Evolutionary conservation across 1,140 invertebrate genomes (phyloP).

Genomic region (Drosophila parvula): DNA sequence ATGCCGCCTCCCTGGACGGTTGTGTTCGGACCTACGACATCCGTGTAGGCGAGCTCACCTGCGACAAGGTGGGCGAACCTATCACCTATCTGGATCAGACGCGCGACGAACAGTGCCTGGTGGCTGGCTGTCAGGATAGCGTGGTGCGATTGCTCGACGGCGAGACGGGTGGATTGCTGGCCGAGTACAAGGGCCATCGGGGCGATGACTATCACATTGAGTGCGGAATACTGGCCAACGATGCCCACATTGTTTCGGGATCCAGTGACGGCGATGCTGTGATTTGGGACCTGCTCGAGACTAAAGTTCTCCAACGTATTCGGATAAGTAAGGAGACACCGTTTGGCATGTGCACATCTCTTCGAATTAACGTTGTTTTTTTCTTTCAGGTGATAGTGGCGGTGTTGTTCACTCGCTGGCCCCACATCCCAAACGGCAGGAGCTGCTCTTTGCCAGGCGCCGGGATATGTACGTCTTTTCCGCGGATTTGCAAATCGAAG

Average conservation of each 20-base stretch:
- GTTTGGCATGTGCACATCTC: background rate
- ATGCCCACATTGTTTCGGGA: constrained; percentile 93
- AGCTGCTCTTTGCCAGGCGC: constrained; percentile 88
- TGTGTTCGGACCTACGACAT: constrained; percentile 96
- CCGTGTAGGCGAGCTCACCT: constrained; percentile 91
- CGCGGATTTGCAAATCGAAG: constrained; percentile 68
- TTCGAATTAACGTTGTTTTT: background rate
- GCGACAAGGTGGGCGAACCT: constrained; percentile 94
- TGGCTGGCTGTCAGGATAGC: constrained; percentile 93
- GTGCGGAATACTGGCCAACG: constrained; percentile 91
- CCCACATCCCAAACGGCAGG: constrained; percentile 89
- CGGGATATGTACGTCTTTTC: constrained; percentile 88
- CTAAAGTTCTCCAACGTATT: constrained; percentile 86
- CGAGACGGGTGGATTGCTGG: constrained; percentile 91
- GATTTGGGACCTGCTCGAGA: constrained; percentile 94
- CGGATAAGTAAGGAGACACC: constrained; percentile 75
- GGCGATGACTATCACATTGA: constrained; percentile 93
- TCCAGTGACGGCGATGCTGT: constrained; percentile 93
- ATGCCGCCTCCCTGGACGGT: constrained; percentile 95
- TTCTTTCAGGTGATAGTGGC: constrained; percentile 73
- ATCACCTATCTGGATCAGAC: constrained; percentile 91
- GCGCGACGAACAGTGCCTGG: constrained; percentile 88
- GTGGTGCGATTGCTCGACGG: constrained; percentile 95
- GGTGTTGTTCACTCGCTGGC: constrained; percentile 88
- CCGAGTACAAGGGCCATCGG: constrained; percentile 91